Evolutionary conservation across 2,797 vertebrate genomes (phyloP), one percentile per base, ranked within the genome.

Genomic region (Xenopus petersii): DNA sequence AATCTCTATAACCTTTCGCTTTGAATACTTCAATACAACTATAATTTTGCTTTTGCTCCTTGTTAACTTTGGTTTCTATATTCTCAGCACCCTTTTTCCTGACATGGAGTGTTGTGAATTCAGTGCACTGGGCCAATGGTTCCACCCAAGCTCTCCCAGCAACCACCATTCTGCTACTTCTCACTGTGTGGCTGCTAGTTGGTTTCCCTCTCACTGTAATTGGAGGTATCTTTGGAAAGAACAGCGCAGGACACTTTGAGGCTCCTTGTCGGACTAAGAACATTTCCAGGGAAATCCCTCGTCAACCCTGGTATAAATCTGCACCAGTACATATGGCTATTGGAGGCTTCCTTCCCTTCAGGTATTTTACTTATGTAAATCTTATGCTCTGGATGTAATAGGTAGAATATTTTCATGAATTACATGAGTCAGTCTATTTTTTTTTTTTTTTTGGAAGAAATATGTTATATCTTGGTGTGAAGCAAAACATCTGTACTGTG

Each of bases 301-400:
- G 83, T 4, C 95, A 97, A 83, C 95, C 95, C 33, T 97, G 95
- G 95, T 98, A 97, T 90, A 97, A 97, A 75, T 93, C 93, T 77
- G 83, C 92, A 0, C 83, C 90, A 0, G 92, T 98, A 21, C 95
- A 98, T 88, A 97, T 97, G 94, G 94, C 94, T 75, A 95, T 98
- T 0, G 95, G 95, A 0, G 95, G 95, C 75, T 98, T 98, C 83
- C 89, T 98, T 62, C 95, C 95, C n/a, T 98, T 98, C 91, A 97
- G 95, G 95, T 98, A 83, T 54, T 56, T 56, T 56, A 10, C 49
- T 10, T 60, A 10, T 60, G 9, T 60, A 21, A 10, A 2, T 26
- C 58, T 61, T 17, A 17, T 17, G 11, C 49, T 15, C 9, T 21
- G 36, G 36, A 6, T 42, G 36, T 42, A 1, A 7, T 42, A 42